These are phyloP conservation scores for Antechinus stuartii DNA, from an alignment of 2,113 vertebrate genomes.

Conservation along the genomic window DNA sequence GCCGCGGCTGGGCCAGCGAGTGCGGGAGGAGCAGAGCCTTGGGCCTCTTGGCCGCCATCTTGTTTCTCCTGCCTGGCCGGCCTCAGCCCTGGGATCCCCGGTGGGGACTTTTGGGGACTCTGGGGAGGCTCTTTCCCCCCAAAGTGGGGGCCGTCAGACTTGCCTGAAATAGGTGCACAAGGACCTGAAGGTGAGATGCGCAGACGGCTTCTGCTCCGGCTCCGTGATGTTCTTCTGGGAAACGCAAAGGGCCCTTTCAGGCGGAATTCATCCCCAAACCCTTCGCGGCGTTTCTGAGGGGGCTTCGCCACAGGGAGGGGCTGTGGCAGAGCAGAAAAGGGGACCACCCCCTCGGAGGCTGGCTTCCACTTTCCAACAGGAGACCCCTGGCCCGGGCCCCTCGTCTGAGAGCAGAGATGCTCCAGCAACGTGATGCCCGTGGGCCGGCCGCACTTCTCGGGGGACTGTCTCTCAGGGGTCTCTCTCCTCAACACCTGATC, in stretches of 20 bases:
- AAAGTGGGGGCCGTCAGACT: slow-evolving; percentile 32
- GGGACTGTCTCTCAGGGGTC: no score
- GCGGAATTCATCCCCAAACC: slow-evolving; percentile 32
- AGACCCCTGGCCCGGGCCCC: neutral
- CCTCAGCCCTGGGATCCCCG: neutral
- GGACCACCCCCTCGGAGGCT: no score
- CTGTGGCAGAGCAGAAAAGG: no score
- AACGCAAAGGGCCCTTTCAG: slow-evolving; percentile 73
- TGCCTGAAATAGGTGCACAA: slow-evolving; percentile 98
- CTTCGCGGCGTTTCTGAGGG: neutral
- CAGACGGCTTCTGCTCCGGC: slow-evolving; percentile 92
- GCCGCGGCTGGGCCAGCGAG: no score
- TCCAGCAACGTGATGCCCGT: no score
- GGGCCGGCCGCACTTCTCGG: no score
- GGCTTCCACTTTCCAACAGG: neutral
- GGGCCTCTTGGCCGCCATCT: neutral
- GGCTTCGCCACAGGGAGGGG: neutral
- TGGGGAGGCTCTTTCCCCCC: neutral
- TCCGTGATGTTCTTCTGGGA: slow-evolving; percentile 95
- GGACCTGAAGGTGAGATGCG: slow-evolving; percentile 94
- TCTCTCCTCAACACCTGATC: no score
- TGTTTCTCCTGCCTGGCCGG: neutral
- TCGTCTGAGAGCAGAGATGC: neutral
- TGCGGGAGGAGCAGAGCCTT: no score
- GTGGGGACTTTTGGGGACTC: neutral